These are phyloP conservation scores for Rhingia rostrata DNA, from an alignment of 2,888 invertebrate genomes.

Conservation along the genomic window DNA sequence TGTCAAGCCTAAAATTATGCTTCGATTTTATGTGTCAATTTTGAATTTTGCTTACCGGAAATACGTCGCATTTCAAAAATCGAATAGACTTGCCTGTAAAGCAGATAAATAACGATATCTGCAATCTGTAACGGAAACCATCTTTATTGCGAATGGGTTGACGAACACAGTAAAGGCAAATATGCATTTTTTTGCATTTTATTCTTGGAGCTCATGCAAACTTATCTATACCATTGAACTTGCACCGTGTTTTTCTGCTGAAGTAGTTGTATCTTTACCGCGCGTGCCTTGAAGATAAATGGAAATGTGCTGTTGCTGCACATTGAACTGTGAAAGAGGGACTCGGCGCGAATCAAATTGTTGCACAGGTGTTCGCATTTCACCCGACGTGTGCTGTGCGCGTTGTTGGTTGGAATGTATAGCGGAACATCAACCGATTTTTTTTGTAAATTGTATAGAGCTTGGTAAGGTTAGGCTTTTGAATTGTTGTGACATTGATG, in stretches of 20 bases:
- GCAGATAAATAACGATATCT: background rate
- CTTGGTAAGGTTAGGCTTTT: background rate
- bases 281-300: background rate
- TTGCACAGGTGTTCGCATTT: conserved; percentile 32
- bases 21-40: background rate
- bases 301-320: background rate
- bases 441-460: background rate
- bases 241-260: background rate
- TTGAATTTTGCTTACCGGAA: background rate
- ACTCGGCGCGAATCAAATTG: background rate
- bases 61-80: background rate
- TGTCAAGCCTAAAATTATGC: conserved; percentile 29
- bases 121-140: background rate
- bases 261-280: background rate
- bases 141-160: background rate
- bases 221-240: conserved; percentile 3
- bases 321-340: conserved; percentile 12
- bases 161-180: conserved; percentile 18
- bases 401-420: conserved; percentile 14
- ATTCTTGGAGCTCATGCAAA: conserved; percentile 9
- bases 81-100: too few relatives aligned
- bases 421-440: conserved; percentile 8
- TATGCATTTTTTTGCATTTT: conserved; percentile 19
- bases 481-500: background rate
- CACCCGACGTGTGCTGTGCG: background rate